These are phyloP conservation scores for Sinhomidia bicolor DNA, from an alignment of 2,888 invertebrate genomes.

Conservation along the genomic window DNA sequence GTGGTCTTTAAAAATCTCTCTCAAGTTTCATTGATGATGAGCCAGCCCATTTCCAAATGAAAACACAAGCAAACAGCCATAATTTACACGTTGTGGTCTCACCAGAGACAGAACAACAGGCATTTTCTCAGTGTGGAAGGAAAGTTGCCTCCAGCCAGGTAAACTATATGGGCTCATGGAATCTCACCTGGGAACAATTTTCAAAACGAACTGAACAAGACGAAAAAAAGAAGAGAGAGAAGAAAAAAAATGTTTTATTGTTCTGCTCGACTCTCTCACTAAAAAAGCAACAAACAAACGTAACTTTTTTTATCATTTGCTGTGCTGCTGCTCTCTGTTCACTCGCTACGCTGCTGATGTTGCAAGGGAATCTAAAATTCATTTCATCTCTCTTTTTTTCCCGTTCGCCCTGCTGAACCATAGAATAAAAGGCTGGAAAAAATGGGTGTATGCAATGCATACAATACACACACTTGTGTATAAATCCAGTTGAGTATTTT, in stretches of 20 bases:
- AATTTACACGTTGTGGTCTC: constrained; percentile 68
- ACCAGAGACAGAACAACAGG: constrained; percentile 55
- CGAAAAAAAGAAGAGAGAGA: no score
- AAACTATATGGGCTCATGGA: constrained; percentile 66
- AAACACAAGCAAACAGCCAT: constrained; percentile 58
- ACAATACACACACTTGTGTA: not conserved
- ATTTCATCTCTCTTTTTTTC: constrained; percentile 2
- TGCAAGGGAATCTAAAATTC: constrained; percentile 38
- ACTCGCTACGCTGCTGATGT: not conserved
- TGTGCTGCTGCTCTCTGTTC: not conserved
- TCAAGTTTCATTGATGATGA: constrained; percentile 64
- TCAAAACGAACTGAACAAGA: not conserved
- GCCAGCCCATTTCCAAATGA: constrained; percentile 68
- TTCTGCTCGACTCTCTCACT: constrained; percentile 44
- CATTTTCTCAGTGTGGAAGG: constrained; percentile 45
- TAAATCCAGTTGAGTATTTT: not conserved
- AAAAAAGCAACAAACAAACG: not conserved
- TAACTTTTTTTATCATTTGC: constrained; percentile 29
- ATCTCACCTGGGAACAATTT: constrained; percentile 71
- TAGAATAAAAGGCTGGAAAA: not conserved
- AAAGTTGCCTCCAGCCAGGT: constrained; percentile 69
- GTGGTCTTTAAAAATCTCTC: constrained; percentile 69
- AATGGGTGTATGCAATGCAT: not conserved
- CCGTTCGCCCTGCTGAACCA: not conserved
- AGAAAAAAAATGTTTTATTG: constrained; percentile 67